These are phyloP conservation scores for Sebastes ruberrimus DNA, from an alignment of 2,797 vertebrate species.

Conservation along the genomic window DNA sequence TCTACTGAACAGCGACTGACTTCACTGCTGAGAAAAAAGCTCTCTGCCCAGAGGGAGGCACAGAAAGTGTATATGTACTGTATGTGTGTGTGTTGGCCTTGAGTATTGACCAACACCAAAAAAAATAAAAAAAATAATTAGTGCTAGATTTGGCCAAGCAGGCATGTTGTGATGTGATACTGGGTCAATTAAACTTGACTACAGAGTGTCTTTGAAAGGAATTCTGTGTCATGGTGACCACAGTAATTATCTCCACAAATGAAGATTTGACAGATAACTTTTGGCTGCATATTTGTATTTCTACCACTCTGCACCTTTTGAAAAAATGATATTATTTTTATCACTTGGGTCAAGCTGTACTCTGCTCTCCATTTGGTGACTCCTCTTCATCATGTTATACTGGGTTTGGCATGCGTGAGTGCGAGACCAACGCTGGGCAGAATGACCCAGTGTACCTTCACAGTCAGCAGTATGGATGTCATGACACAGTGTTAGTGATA, in stretches of 20 bases:
- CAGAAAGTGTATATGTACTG: not conserved
- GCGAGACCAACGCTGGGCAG: not conserved
- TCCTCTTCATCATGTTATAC: not conserved
- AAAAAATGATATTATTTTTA: not conserved
- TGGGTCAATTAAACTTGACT: not conserved
- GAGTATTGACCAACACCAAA: slow-evolving; percentile 5
- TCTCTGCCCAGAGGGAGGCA: slow-evolving; percentile 49
- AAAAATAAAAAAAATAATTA: not conserved
- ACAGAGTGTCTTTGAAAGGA: not conserved
- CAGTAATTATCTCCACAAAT: not conserved
- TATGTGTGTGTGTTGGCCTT: not conserved
- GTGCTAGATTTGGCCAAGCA: not conserved
- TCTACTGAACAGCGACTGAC: slow-evolving; percentile 51
- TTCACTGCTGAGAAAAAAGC: slow-evolving; percentile 35
- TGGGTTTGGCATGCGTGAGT: not conserved
- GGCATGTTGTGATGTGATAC: not conserved
- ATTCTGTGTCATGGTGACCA: too few relatives aligned
- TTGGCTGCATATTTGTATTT: not conserved
- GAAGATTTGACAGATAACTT: not conserved
- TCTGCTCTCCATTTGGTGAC: not conserved
- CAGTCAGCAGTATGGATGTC: not conserved
- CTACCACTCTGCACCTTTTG: not conserved
- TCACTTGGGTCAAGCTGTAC: not conserved
- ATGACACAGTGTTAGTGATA: not conserved
- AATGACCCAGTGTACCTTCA: not conserved